Conservation (phyloP, 2,888 invertebrate species). For the Sipha maydis region DNA sequence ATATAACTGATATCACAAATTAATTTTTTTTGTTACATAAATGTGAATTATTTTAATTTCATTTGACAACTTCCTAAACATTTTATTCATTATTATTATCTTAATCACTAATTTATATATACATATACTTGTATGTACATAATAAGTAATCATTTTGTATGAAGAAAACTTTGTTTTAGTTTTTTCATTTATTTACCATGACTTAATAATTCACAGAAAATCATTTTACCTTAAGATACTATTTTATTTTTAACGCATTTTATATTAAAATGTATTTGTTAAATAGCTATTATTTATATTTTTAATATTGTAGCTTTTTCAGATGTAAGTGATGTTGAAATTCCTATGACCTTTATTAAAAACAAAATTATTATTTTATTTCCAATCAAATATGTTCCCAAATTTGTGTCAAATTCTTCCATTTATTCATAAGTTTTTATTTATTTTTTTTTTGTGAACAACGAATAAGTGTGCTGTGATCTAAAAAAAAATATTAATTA, state of each 20-base stretch:
- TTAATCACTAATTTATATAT: not conserved
- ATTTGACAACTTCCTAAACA: slow-evolving; percentile 14
- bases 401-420: slow-evolving; percentile 47
- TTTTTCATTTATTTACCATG: slow-evolving; percentile 53
- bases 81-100: slow-evolving; percentile 24
- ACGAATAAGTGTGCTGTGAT: slow-evolving; percentile 57
- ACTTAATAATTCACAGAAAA: slow-evolving; percentile 29
- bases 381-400: slow-evolving; percentile 25
- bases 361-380: slow-evolving; percentile 1
- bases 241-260: slow-evolving; percentile 41
- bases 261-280: slow-evolving; percentile 12
- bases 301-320: not conserved
- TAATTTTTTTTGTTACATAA: not conserved
- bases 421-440: slow-evolving; percentile 44
- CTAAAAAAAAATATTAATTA: slow-evolving; percentile 49
- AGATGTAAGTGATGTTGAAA: not conserved
- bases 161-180: slow-evolving; percentile 2
- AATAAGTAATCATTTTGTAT: slow-evolving; percentile 1
- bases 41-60: slow-evolving; percentile 1
- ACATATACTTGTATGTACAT: slow-evolving; percentile 10
- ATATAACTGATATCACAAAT: slow-evolving; percentile 2
- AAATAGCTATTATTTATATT: not conserved
- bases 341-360: not conserved
- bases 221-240: slow-evolving; percentile 1
- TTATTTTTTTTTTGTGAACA: slow-evolving; percentile 53